Evolutionary conservation across 2,797 vertebrate genomes (phyloP), one percentile per base, ranked within the genome.

Genomic region (Anguilla marmorata): DNA sequence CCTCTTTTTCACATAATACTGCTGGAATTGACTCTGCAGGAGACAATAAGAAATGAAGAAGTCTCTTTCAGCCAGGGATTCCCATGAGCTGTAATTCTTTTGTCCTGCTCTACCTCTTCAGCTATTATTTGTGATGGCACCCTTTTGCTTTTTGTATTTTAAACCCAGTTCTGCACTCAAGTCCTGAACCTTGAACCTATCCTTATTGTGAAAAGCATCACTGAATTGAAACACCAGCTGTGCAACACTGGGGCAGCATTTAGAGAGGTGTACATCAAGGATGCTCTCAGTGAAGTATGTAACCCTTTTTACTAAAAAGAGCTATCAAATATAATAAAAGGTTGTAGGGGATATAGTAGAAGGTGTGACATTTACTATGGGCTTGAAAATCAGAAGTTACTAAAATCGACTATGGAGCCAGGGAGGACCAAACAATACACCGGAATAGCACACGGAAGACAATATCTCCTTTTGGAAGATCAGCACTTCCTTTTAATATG

Each of bases 1-100:
- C 91, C 91, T 89, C 93, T 89, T 95, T 95, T 95, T 93, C 91
- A 91, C 88, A 90, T 92, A 94, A 95, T 93, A 93, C 91, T 93
- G 92, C 93, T 92, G 93, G 96, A 95, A 96, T 96, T 87, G 89
- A 91, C 93, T 63, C 91, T 91, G 91, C 91, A 86, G 92, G 93
- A 93, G 91, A 92, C 33, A 37, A 76, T 87, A 90, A 89, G 92
- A 94, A 93, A 91, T 90, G 93, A 92, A 93, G 92, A 91, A 92
- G 90, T 91, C 92, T 88, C 90, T 91, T 92, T 88, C 91, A 91
- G 90, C 90, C 74, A 89, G 89, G 88, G 87, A 89, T 92, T 89
- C 52, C 84, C 89, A 87, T 90, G 86, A 84, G 92, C 90, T 89
- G 90, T 90, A 93, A 93, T 89, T 88, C 90, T 88, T 48, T 85